Base-by-base conservation (phyloP, 2,888 invertebrate species). In the Epirrita christyi region DNA sequence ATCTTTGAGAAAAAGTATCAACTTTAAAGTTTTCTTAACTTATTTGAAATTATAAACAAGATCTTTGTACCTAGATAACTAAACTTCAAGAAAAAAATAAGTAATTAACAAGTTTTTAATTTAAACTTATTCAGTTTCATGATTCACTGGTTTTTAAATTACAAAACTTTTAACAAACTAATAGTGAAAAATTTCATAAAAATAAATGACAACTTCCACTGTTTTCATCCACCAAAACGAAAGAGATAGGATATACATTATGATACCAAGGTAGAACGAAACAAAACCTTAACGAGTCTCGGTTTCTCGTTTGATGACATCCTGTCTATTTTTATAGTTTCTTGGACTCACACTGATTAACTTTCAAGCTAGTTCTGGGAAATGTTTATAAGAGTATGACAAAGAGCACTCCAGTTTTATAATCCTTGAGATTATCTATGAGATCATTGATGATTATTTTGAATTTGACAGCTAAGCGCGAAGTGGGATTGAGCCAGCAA, bases 281-380 rank as follows among this genome's bases (percentile, higher is more conserved):
- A 54, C 21, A 41, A 29, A 27, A 13, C 42, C 34, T 41, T 50
- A 59, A 55, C 51, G 46, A 59, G 44, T 48, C 41, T 49, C 15
- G 55, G 21, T 34, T 8, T 43, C 43, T 43, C n/a, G 6, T 9
- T 48, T 28, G 36, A 32, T 55, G 48, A 56, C 56, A 53, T 60
- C 59, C 59, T 60, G 51, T 50, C 54, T 59, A 55, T 51, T 55
- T 55, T 59, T 43, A 55, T 50, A 46, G 46, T 38, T 51, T 43
- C 54, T 44, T 29, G 42, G 50, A 54, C 41, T 49, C 32, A n/a
- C 36, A 37, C 21, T 58, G 37, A 50, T 48, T 41, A 54, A 27
- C 45, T 54, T 54, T 46, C 46, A 46, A 49, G 47, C 37, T 36
- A 45, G 14, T 59, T 59, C 59, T 42, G 10, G 32, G 54, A 59